Evolutionary conservation across 2,888 invertebrate species (phyloP), one percentile per base, ranked within the genome.

Genomic region (Frankliniella intonsa): DNA sequence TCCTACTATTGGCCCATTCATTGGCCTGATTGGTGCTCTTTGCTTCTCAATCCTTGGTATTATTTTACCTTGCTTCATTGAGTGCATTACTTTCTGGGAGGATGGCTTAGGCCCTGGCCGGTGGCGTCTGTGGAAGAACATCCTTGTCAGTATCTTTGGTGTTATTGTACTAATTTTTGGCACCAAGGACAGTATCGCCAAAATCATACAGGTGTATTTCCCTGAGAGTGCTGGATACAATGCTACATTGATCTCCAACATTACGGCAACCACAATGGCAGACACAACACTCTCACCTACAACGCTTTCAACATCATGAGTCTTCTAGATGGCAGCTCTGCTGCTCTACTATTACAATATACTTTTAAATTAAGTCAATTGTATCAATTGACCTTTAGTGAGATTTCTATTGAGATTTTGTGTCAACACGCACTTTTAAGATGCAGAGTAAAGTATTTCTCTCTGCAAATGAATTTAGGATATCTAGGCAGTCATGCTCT

Each of bases 11-110:
- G 94, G 92, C 17, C 95, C 97, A 0, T 95, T 98, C 87, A 96
- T 98, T 88, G 94, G 95, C 11, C 90, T 98, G 81, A 97, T 98
- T 84, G 98, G 98, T 84, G 97, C 97, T 80, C 94, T 97, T 87
- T 97, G 97, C 87, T 96, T 97, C 87, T 96, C 97, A 12, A 93
- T 96, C 84, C 91, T 98, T 38, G 97, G 97, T 22, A 92, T 98
- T 62, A 92, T 97, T 82, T 92, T 95, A 81, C 98, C 98, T 1
- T 95, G 92, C 2, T 90, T 94, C 83, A 94, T 98, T 84, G 97
- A 97, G 89, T 91, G 94, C 8, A 90, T 97, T 83, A 95, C 95
- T 0, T 95, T 92, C 87, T 96, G 96, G 95, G 93, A 95, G 82
- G 91, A 92, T 84, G 95, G 95, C 76, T 95, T 94, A 83, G 95